phyloP scores from a whole-genome alignment of 2,797 vertebrate species.

The Neosalanx taihuensis region DNA sequence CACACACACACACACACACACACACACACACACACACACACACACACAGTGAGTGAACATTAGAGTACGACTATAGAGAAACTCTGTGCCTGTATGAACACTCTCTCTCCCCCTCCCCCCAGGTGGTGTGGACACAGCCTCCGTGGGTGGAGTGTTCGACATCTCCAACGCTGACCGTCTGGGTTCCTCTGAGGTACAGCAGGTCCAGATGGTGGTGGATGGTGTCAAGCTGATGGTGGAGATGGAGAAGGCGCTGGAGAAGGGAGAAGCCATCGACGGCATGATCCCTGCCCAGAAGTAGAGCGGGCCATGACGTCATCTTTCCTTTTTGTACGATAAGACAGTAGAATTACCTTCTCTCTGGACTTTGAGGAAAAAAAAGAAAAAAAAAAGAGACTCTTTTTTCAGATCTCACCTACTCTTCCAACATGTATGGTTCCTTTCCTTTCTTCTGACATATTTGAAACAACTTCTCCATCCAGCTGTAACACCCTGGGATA shows the following conservation, averaged over 20 bases:
- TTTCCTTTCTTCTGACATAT: constrained; percentile 32
- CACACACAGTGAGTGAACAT: not conserved
- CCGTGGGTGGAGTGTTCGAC: constrained; percentile 89
- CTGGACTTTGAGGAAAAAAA: constrained; percentile 32
- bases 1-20: not conserved
- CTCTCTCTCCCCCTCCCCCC: constrained; percentile 11
- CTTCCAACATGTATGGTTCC: constrained; percentile 20
- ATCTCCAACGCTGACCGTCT: constrained; percentile 95
- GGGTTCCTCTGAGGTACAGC: constrained; percentile 91
- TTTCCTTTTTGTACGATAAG: constrained; percentile 62
- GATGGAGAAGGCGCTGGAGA: constrained; percentile 98
- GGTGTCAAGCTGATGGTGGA: constrained; percentile 96
- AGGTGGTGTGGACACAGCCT: constrained; percentile 95
- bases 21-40: not conserved
- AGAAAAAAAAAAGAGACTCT: constrained; percentile 51
- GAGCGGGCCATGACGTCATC: constrained; percentile 60
- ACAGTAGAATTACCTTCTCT: constrained; percentile 46
- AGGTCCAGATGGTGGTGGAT: constrained; percentile 96
- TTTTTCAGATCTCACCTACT: constrained; percentile 22
- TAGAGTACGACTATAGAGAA: not conserved
- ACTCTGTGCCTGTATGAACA: not conserved
- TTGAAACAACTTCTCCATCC: constrained; percentile 40
- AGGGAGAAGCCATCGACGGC: constrained; percentile 87
- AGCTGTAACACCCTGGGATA: constrained; percentile 81
- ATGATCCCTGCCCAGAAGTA: constrained; percentile 95